A percentile compares a stretch with the other conserved stretches of the same genome.
Evolutionary conservation across 2,888 invertebrate genomes (phyloP).

Genomic region (Allophyes oxyacanthae): DNA sequence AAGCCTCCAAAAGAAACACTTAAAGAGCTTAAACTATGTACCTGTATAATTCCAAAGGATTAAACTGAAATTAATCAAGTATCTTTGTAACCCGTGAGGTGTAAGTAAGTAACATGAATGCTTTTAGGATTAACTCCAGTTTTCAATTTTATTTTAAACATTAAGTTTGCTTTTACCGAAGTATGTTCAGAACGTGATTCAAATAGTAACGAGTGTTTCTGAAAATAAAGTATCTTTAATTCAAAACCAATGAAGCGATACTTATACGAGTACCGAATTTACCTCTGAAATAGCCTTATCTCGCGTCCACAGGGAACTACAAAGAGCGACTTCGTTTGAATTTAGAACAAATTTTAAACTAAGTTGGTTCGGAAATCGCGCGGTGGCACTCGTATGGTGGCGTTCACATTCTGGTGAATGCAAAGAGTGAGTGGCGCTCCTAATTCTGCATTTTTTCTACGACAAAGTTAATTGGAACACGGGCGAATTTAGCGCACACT

Average conservation of each 20-base stretch:
- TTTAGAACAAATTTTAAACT: conserved; percentile 72
- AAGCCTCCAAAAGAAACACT: conserved; percentile 60
- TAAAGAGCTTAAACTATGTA: conserved; percentile 48
- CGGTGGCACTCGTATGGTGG: conserved; percentile 62
- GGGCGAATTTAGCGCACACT: conserved; percentile 65
- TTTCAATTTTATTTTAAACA: conserved; percentile 39
- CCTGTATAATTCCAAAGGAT: conserved; percentile 27
- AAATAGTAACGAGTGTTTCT: conserved; percentile 35
- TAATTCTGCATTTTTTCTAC: conserved; percentile 62
- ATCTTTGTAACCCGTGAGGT: conserved; percentile 34
- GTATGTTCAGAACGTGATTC: conserved; percentile 30
- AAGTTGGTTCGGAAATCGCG: conserved; percentile 69
- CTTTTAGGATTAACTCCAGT: conserved; percentile 41
- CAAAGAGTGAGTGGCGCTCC: conserved; percentile 60
- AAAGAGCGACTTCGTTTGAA: conserved; percentile 66
- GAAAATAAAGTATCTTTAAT: conserved; percentile 58
- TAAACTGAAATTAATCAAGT: conserved; percentile 45
- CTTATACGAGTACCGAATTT: conserved; percentile 61
- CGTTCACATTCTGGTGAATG: conserved; percentile 64
- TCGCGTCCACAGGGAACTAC: conserved; percentile 64
- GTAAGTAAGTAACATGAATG: conserved; percentile 44
- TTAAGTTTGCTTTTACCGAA: conserved; percentile 28
- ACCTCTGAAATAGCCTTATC: conserved; percentile 67
- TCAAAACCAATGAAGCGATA: conserved; percentile 61
- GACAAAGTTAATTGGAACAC: conserved; percentile 68